These are phyloP conservation scores for Diaperis boleti DNA, from an alignment of 2,888 invertebrate genomes.

Conservation along the genomic window DNA sequence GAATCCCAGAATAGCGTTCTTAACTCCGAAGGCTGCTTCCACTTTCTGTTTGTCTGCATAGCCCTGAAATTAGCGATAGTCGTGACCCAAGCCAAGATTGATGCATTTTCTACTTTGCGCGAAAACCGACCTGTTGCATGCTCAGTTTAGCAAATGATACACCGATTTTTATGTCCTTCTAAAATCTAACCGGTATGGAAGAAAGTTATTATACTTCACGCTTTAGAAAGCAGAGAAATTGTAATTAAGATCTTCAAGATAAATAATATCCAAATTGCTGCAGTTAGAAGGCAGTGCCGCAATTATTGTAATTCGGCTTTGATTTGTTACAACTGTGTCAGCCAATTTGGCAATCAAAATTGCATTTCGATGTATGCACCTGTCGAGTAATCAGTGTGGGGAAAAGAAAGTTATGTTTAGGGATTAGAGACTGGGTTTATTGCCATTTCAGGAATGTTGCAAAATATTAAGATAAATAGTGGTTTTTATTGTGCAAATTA, in stretches of 20 bases:
- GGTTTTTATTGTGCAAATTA: no score
- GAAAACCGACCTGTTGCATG: slow-evolving; percentile 1
- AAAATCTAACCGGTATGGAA: not conserved
- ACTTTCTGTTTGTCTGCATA: slow-evolving; percentile 78
- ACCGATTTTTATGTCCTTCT: slow-evolving; percentile 1
- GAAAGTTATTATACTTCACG: slow-evolving; percentile 27
- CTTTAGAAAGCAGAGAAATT: slow-evolving; percentile 32
- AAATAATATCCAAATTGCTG: not conserved
- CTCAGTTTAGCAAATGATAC: slow-evolving; percentile 11
- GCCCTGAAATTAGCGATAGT: slow-evolving; percentile 27
- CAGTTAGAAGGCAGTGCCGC: not conserved
- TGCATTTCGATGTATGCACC: slow-evolving; percentile 15
- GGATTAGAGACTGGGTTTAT: not conserved
- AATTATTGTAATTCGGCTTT: not conserved
- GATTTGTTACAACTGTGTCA: slow-evolving; percentile 8
- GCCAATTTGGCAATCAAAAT: slow-evolving; percentile 22
- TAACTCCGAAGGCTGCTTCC: slow-evolving; percentile 79
- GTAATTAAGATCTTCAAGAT: slow-evolving; percentile 13
- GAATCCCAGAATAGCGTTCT: slow-evolving; percentile 85
- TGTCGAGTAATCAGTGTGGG: not conserved
- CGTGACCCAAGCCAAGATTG: not conserved
- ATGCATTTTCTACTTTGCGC: not conserved
- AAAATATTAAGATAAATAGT: slow-evolving; percentile 18
- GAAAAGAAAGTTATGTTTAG: slow-evolving; percentile 13
- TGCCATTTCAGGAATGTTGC: slow-evolving; percentile 4